Base-by-base conservation (phyloP, 2,888 invertebrate genomes). In the Mythimna impura region DNA sequence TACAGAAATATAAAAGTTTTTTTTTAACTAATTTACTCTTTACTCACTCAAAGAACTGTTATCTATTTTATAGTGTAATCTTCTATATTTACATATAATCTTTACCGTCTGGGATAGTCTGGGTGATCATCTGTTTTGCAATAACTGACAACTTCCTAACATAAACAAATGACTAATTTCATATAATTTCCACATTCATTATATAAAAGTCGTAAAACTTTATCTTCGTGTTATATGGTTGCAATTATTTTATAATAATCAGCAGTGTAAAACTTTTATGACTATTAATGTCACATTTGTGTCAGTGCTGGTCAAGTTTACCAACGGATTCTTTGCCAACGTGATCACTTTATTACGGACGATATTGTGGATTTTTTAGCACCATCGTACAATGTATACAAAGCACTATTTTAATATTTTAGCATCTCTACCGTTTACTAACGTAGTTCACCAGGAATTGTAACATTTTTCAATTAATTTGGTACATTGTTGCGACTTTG, bases 181-280 rank as follows among this genome's bases (percentile, higher is more conserved):
- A 20, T n/a, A 73, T 61, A 14, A 55, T 55, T 25, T 25, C 34
- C 55, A 64, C 69, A 64, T n/a, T 65, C 25, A 76, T 63, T 62
- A 17, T 0, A 50, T 58, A 50, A 66, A 64, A 65, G 65, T 40
- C 47, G 54, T 71, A 66, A 73, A 71, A 69, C 34, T 58, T 71
- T 69, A 77, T 74, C 78, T 34, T 9, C 7, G 52, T 73, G 65
- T 63, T 57, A 54, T 54, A 69, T 66, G 17, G 25, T 73, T 73
- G 43, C 22, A 67, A 71, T 77, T 61, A 66, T 68, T 66, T 77
- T 63, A 69, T 71, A 60, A 66, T 77, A 60, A 76, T 63, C 30
- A 63, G 34, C 25, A 25, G 55, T 65, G 47, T 80, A 71, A 81
- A 73, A 58, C 8, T 73, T 80, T 68, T 55, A 71, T 67, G 63